These are phyloP conservation scores for Drosophila tropicalis DNA, from an alignment of 1,140 invertebrate genomes.

Conservation along the genomic window DNA sequence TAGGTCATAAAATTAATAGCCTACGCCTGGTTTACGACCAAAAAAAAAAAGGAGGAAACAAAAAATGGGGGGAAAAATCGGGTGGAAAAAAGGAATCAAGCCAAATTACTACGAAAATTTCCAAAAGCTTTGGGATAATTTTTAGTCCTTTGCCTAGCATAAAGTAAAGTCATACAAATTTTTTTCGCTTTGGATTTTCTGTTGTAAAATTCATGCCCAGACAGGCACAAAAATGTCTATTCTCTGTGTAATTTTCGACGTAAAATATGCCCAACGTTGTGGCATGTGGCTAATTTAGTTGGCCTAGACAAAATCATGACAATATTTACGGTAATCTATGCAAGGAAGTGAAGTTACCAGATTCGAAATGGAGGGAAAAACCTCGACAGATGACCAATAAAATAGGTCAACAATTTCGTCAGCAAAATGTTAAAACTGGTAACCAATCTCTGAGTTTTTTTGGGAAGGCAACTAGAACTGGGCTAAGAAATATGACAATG, in stretches of 20 bases:
- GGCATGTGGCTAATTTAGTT: conserved; percentile 54
- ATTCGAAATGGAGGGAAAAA: conserved; percentile 12
- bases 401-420: neutral
- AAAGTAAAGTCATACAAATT: conserved; percentile 11
- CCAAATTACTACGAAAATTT: conserved; percentile 53
- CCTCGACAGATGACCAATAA: neutral
- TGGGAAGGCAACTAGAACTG: neutral
- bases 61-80: conserved; percentile 23
- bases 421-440: neutral
- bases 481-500: neutral
- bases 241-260: conserved; percentile 46
- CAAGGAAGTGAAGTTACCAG: neutral
- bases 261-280: conserved; percentile 50
- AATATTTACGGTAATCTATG: conserved; percentile 31
- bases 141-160: conserved; percentile 44
- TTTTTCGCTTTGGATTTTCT: neutral
- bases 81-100: conserved; percentile 1
- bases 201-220: conserved; percentile 23
- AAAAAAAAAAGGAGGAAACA: conserved; percentile 9
- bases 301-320: conserved; percentile 20
- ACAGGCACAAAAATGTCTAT: conserved; percentile 47
- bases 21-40: conserved; percentile 63
- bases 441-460: neutral
- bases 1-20: conserved; percentile 62
- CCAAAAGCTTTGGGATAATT: conserved; percentile 55